Percentiles rank a stretch among this genome's conserved stretches.
These are phyloP conservation scores for Neosalanx taihuensis DNA, from an alignment of 2,797 vertebrate genomes.

Conservation along the genomic window DNA sequence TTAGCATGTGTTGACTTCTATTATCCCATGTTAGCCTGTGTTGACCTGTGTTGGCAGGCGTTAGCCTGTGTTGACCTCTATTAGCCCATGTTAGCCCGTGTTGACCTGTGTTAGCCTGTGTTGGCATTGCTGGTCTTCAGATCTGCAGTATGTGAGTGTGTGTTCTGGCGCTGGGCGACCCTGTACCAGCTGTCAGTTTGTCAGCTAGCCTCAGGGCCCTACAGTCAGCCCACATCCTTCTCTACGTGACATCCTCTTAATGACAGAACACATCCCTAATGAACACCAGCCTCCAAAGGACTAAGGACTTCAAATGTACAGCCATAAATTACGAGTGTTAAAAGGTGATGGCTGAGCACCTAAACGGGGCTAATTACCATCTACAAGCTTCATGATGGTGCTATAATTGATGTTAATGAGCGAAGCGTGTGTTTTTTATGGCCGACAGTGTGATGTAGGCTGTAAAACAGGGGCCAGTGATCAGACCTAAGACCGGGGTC, in stretches of 20 bases:
- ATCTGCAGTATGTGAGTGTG: too few species aligned
- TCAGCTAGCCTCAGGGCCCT: too few species aligned
- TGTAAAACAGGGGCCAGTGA: background rate
- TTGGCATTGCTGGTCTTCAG: too few species aligned
- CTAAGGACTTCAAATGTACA: background rate
- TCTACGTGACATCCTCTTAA: background rate
- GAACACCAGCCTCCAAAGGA: background rate
- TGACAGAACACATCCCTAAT: background rate
- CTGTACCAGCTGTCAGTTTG: too few species aligned
- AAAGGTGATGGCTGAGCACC: conserved; percentile 9
- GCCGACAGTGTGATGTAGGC: conserved; percentile 4
- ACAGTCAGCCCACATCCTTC: background rate
- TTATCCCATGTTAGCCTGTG: too few species aligned
- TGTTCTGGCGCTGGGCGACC: too few species aligned
- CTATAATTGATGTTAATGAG: conserved; percentile 16
- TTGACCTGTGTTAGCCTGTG: too few species aligned
- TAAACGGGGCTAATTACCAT: conserved; percentile 27
- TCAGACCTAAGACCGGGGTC: background rate
- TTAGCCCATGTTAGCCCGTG: too few species aligned
- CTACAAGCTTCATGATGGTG: conserved; percentile 29
- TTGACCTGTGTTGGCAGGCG: too few species aligned
- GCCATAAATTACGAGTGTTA: conserved; percentile 20
- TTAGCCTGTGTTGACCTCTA: too few species aligned
- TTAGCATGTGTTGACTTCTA: too few species aligned
- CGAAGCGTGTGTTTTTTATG: conserved; percentile 6